These are phyloP conservation scores for Dicaeum eximium DNA, from an alignment of 2,113 vertebrate species.

Conservation along the genomic window DNA sequence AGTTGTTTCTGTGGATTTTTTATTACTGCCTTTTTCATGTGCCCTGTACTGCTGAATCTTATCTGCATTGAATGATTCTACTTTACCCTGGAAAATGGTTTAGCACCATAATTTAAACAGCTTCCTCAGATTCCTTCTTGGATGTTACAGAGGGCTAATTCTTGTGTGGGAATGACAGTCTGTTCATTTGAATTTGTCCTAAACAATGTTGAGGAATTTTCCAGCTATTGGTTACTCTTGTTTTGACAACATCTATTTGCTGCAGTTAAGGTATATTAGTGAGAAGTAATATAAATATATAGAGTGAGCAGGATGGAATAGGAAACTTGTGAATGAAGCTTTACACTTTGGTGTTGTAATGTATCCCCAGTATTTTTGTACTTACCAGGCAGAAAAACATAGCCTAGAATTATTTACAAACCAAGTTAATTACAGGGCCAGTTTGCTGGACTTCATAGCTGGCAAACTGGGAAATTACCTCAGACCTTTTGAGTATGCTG, in stretches of 20 bases:
- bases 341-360: background rate
- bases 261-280: background rate
- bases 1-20: conserved; percentile 61
- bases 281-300: background rate
- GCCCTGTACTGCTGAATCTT: background rate
- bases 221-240: background rate
- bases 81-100: conserved; percentile 1
- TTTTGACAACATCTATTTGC: background rate
- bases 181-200: background rate
- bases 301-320: background rate
- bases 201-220: background rate
- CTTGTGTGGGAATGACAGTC: background rate
- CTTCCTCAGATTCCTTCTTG: background rate
- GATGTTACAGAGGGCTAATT: background rate
- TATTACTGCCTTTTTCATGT: conserved; percentile 43
- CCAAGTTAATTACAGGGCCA: background rate
- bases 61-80: background rate
- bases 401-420: background rate
- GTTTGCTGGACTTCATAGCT: background rate
- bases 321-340: background rate
- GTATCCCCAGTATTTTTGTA: background rate
- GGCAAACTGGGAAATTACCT: background rate
- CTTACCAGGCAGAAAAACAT: background rate
- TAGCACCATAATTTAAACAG: conserved; percentile 24
- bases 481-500: background rate